Evolutionary conservation across 2,888 invertebrate genomes (phyloP), one percentile per base, ranked within the genome.

Genomic region (Magallana nippona): DNA sequence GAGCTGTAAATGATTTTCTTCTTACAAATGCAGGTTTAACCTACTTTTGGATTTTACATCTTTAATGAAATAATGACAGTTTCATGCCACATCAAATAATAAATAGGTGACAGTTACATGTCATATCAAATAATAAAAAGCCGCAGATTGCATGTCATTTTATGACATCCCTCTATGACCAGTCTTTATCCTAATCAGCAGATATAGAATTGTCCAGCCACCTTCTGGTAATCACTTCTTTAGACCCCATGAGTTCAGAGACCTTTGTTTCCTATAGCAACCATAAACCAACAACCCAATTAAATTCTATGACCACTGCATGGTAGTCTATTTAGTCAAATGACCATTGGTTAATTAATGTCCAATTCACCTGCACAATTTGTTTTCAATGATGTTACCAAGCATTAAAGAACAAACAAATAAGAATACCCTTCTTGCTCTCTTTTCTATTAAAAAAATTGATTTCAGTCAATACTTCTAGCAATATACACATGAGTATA

Each of bases 181-280:
- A 71, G 27, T 71, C 17, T 13, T 44, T 44, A 27, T 71, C 22
- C 32, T 71, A 27, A 71, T 15, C 71, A 27, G 15, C 71, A 32
- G 44, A 44, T 44, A 44, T 11, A 27, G 22, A 13, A 32, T 5
- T 22, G 32, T 10, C 11, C 5, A 2, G 32, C 32, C n/a, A n/a
- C 71, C 32, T 71, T n/a, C n/a, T n/a, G n/a, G n/a, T n/a, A 71
- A 71, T 71, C 32, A 71, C 22, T 71, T 15, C 15, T 32, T 27
- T 32, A 71, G 8, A 27, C 22, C 71, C 32, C 15, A 71, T 27
- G 32, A 32, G 22, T 19, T 32, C 27, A 71, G 5, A 15, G 19
- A 71, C 71, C 71, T 27, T 71, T 13, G 71, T 71, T 22, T 71
- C 71, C 27, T 15, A 71, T 27, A 71, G 71, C 71, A 71, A 71